These are phyloP conservation scores for Drosophila arizonae DNA, from an alignment of 1,140 invertebrate species.

Conservation along the genomic window DNA sequence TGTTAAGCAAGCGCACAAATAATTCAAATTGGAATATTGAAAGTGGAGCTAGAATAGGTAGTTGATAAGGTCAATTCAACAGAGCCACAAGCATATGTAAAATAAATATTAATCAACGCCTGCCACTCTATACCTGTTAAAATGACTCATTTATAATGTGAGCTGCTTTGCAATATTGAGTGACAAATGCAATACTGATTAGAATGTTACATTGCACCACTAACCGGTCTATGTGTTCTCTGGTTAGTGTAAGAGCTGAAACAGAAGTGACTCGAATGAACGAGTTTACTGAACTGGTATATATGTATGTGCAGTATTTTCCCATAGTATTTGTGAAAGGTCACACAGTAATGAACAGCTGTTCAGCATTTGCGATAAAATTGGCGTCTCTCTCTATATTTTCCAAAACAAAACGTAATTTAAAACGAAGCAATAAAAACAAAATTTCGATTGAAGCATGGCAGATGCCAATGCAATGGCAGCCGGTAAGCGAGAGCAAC, in stretches of 20 bases:
- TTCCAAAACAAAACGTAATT: slow-evolving; percentile 55
- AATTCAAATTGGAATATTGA: too few species aligned
- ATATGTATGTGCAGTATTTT: background rate
- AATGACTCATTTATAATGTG: too few species aligned
- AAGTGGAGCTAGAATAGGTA: too few species aligned
- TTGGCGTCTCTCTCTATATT: slow-evolving; percentile 1
- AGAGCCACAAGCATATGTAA: too few species aligned
- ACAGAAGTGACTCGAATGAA: background rate
- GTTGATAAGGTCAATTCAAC: too few species aligned
- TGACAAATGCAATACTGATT: too few species aligned
- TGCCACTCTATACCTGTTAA: too few species aligned
- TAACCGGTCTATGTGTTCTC: too few species aligned
- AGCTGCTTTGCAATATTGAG: too few species aligned
- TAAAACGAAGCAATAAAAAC: slow-evolving; percentile 19
- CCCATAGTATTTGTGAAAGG: background rate
- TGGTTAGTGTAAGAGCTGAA: background rate
- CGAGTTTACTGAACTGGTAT: background rate
- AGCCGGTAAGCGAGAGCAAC: slow-evolving; percentile 30
- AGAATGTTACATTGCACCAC: too few species aligned
- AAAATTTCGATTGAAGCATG: slow-evolving; percentile 39
- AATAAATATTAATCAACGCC: too few species aligned
- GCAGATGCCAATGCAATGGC: slow-evolving; percentile 53
- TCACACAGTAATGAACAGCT: slow-evolving; percentile 21
- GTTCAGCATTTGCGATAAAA: slow-evolving; percentile 14
- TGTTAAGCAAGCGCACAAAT: too few species aligned